Conservation (phyloP, 2,888 invertebrate genomes). For the Tubulanus polymorphus region DNA sequence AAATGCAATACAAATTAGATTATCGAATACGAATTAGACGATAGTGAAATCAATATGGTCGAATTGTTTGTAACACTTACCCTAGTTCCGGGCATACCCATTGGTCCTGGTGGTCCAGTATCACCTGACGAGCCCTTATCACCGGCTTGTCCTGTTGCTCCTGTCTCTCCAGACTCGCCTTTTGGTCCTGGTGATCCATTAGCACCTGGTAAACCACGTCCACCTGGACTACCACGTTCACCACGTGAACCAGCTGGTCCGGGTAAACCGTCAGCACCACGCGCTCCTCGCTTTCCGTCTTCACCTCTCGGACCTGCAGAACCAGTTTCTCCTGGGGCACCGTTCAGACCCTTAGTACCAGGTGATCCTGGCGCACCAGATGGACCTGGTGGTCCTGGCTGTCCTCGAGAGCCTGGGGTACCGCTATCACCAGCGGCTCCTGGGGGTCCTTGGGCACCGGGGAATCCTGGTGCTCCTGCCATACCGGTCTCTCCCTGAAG, state of each 20-base stretch:
- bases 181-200: conserved; percentile 27
- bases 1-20: too few species aligned
- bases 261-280: conserved; percentile 29
- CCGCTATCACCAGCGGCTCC: conserved; percentile 30
- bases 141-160: neutral
- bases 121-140: conserved; percentile 12
- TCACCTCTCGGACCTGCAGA: neutral
- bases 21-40: too few species aligned
- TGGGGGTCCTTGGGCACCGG: conserved; percentile 36
- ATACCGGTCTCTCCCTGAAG: conserved; percentile 31
- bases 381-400: conserved; percentile 28
- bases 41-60: too few species aligned
- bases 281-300: neutral
- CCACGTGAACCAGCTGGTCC: conserved; percentile 27
- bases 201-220: neutral
- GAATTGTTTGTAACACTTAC: too few species aligned
- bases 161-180: conserved; percentile 22
- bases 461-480: conserved; percentile 29
- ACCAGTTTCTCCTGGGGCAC: conserved; percentile 8
- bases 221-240: conserved; percentile 12
- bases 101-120: conserved; percentile 12
- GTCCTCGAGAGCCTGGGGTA: conserved; percentile 27
- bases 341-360: conserved; percentile 7
- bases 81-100: neutral
- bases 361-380: conserved; percentile 6